Percentiles rank a stretch among this genome's conserved stretches.
Evolutionary conservation across 2,797 vertebrate species (phyloP).

Genomic region (Todus mexicanus): DNA sequence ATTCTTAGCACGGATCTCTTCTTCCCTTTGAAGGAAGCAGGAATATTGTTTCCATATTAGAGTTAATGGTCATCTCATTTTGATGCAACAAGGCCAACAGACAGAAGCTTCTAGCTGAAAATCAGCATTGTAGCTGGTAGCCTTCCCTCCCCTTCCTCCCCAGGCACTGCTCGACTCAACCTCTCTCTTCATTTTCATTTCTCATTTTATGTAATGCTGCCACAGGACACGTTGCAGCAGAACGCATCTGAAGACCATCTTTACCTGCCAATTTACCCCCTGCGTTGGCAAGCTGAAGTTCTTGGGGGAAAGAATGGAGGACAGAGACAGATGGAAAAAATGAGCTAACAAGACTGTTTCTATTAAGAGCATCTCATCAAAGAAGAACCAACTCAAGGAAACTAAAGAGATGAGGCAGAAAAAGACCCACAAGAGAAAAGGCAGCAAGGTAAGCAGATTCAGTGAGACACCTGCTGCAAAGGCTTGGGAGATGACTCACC

Average conservation of each 20-base stretch:
- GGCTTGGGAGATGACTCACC: conserved; percentile 27
- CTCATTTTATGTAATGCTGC: neutral
- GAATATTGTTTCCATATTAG: neutral
- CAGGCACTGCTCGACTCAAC: neutral
- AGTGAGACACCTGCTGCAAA: neutral
- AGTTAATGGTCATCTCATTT: neutral
- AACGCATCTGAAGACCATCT: neutral
- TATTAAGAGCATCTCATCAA: neutral
- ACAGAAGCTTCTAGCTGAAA: neutral
- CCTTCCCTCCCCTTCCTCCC: neutral
- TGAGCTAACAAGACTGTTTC: neutral
- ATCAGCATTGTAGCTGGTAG: neutral
- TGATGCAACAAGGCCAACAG: neutral
- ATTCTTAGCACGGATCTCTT: neutral
- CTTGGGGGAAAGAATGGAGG: neutral
- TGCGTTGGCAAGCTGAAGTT: neutral
- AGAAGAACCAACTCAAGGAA: neutral
- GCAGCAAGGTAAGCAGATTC: neutral
- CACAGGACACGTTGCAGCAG: neutral
- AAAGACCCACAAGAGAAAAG: neutral
- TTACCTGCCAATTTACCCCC: neutral
- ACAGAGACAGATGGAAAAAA: neutral
- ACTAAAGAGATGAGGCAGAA: neutral
- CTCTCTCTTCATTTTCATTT: neutral
- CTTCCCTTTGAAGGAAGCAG: neutral